Evolutionary conservation across 2,113 vertebrate genomes (phyloP), one percentile per base, ranked within the genome.

Genomic region (Bagarius yarrelli): DNA sequence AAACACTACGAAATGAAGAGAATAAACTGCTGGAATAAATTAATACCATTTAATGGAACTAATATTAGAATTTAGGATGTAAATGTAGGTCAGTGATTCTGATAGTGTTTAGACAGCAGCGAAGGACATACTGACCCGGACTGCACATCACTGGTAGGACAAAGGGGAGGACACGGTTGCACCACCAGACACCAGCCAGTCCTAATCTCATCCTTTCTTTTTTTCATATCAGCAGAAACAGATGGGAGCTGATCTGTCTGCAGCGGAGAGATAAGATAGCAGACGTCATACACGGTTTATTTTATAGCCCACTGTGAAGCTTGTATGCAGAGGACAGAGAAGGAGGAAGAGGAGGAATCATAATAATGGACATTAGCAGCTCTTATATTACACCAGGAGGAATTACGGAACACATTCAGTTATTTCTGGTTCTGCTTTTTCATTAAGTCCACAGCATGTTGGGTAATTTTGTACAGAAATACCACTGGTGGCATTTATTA

Each of bases 191-290:
- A 50, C 67, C 44, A 30, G 15, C n/a, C 47, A 27, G 25, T 50
- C 25, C 44, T n/a, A 23, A 52, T 52, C 16, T 78, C 59, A 13
- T 52, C 19, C 44, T n/a, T 34, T 30, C 23, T 9, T 19, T 19
- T 53, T 25, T 27, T 77, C 75, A n/a, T 63, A 52, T 34, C 59
- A 64, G 60, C 14, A 21, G 25, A n/a, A 25, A 13, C 76, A 78
- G 60, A 64, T 52, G 36, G 1, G 18, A 66, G 76, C 44, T 66
- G 76, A 78, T 47, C 34, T 78, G 52, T 78, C 76, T 78, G 76
- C 25, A 53, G 76, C 60, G 2, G 47, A 1, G 6, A 66, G 60
- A 66, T 66, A 52, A 66, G 76, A 47, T 61, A 44, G 36, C 40
- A 52, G 40, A 27, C 52, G 59, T 30, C 19, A 44, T 5, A n/a